Evolutionary conservation across 1,140 invertebrate genomes (phyloP).

Genomic region (Brachionus angularis): DNA sequence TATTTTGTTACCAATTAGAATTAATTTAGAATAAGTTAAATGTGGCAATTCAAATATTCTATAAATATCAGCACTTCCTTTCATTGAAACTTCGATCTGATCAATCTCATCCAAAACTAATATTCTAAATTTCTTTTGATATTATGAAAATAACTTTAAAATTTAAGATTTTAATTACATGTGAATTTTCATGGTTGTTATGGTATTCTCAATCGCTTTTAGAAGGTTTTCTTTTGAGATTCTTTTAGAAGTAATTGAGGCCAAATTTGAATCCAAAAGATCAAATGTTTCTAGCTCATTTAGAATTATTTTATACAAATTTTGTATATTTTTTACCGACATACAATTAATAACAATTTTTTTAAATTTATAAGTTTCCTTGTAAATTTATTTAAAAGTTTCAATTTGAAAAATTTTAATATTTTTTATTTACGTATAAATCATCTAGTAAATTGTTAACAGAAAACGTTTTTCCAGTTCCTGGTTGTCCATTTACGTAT

Average conservation of each 20-base stretch:
- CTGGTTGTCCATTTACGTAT: conserved; percentile 89
- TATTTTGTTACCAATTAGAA: conserved; percentile 69
- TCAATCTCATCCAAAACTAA: conserved; percentile 94
- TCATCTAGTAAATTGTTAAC: conserved; percentile 69
- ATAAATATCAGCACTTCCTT: conserved; percentile 81
- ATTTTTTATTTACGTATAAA: conserved; percentile 44
- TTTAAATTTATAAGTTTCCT: conserved; percentile 56
- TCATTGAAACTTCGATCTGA: conserved; percentile 69
- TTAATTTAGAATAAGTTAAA: conserved; percentile 65
- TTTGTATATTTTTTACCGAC: conserved; percentile 44
- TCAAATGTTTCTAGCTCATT: not conserved
- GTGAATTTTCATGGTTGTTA: conserved; percentile 7
- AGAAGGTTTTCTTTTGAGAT: conserved; percentile 11
- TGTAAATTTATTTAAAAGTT: conserved; percentile 50
- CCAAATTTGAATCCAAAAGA: conserved; percentile 20
- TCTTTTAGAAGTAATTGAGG: conserved; percentile 1
- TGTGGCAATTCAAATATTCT: conserved; percentile 88
- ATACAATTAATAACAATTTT: conserved; percentile 46
- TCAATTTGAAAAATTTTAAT: conserved; percentile 17
- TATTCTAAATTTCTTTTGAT: too few relatives aligned
- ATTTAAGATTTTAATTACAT: too few relatives aligned
- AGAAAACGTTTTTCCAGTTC: conserved; percentile 89
- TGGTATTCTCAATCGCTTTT: not conserved
- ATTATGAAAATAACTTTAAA: too few relatives aligned
- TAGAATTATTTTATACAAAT: conserved; percentile 39